Conservation (phyloP, 2,888 invertebrate genomes). For the Gari tellinella region DNA sequence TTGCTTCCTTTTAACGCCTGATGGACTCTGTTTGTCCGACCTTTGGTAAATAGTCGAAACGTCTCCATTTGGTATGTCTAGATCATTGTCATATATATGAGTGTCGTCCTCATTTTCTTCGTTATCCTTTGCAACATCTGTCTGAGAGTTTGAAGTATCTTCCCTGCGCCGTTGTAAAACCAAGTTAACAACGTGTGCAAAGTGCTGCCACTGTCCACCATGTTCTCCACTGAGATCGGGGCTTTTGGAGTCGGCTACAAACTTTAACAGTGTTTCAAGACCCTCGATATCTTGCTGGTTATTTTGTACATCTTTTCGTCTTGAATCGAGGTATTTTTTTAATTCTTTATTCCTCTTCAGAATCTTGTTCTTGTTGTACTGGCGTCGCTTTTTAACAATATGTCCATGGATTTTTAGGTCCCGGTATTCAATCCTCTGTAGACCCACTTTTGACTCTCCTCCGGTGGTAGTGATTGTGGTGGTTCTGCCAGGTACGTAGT, state of each 20-base stretch:
- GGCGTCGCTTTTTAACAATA: too few species aligned
- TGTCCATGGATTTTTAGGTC: constrained; percentile 19
- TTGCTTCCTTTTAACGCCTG: too few species aligned
- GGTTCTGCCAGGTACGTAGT: constrained; percentile 27
- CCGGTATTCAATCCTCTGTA: constrained; percentile 29
- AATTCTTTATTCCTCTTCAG: constrained; percentile 4
- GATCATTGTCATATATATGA: not conserved
- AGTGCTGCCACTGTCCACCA: constrained; percentile 23
- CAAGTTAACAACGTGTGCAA: constrained; percentile 21
- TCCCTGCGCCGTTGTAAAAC: constrained; percentile 11
- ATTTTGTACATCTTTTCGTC: not conserved
- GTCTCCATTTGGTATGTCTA: not conserved
- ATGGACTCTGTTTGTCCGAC: too few species aligned
- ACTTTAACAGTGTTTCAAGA: constrained; percentile 22
- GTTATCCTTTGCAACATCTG: not conserved
- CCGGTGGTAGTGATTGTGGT: constrained; percentile 28
- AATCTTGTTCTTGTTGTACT: constrained; percentile 2
- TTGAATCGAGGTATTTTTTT: not conserved
- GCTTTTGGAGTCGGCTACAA: constrained; percentile 8
- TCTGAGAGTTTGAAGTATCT: not conserved
- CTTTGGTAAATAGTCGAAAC: not conserved
- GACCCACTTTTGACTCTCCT: constrained; percentile 40
- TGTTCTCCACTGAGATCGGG: constrained; percentile 13
- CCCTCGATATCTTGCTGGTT: constrained; percentile 12
- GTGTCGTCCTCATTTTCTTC: not conserved